These are phyloP conservation scores for Heteromormyrus szaboi DNA, from an alignment of 2,797 vertebrate genomes.

Conservation along the genomic window DNA sequence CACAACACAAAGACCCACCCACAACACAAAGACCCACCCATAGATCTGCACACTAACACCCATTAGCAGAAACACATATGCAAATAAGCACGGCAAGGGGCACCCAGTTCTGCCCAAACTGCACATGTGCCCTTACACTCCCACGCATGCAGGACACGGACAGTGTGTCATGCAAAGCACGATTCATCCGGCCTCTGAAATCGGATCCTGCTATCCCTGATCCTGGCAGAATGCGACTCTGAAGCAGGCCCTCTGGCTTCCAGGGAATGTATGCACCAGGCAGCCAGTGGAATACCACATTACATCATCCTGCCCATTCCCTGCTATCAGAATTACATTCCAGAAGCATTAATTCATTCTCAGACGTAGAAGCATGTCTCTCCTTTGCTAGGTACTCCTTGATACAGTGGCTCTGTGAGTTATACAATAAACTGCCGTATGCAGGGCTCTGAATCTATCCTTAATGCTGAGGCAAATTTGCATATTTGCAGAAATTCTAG, in stretches of 20 bases:
- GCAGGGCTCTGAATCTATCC: neutral
- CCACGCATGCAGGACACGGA: neutral
- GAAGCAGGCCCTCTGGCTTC: neutral
- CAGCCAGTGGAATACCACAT: neutral
- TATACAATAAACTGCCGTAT: neutral
- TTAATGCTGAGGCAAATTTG: neutral
- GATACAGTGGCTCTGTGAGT: neutral
- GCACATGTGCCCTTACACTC: neutral
- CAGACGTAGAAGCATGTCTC: neutral
- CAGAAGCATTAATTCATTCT: neutral
- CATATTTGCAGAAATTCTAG: neutral
- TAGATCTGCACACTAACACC: neutral
- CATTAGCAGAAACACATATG: neutral
- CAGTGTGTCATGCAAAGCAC: neutral
- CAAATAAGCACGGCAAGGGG: neutral
- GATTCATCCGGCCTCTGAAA: conserved; percentile 1
- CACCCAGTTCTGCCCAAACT: neutral
- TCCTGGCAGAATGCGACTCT: neutral
- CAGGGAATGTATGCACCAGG: neutral
- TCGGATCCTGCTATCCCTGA: neutral
- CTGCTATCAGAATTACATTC: neutral
- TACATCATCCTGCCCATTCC: neutral
- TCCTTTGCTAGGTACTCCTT: neutral
- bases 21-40: neutral
- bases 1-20: neutral